phyloP scores from a whole-genome alignment of 1,140 invertebrate genomes.

The Drosophila bifasciata region DNA sequence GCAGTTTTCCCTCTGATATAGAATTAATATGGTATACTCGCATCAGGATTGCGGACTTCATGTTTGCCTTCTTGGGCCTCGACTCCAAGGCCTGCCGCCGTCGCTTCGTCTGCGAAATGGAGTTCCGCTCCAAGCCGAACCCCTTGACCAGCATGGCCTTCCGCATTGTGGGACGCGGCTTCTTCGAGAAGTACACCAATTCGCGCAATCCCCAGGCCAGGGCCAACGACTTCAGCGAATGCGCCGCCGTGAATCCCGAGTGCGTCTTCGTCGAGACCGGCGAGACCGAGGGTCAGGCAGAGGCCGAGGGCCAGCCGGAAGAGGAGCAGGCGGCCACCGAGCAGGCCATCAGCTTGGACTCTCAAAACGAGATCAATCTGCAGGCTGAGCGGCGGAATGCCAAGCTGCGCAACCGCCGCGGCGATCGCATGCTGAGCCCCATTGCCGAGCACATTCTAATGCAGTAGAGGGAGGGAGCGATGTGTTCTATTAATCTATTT shows the following conservation, averaged over 20 bases:
- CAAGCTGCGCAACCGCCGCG: conserved; percentile 52
- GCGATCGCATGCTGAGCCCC: conserved; percentile 57
- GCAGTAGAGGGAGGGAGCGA: conserved; percentile 38
- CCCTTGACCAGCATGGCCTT: conserved; percentile 81
- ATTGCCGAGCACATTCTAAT: conserved; percentile 68
- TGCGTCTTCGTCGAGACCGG: conserved; percentile 73
- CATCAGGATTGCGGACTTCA: conserved; percentile 72
- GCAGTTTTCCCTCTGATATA: neutral
- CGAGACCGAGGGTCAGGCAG: conserved; percentile 4
- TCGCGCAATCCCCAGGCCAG: conserved; percentile 55
- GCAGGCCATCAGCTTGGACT: conserved; percentile 25
- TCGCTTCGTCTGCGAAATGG: conserved; percentile 83
- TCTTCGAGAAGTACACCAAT: conserved; percentile 80
- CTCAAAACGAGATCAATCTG: conserved; percentile 66
- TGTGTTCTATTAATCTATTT: conserved; percentile 61
- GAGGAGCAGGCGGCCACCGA: neutral
- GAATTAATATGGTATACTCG: neutral
- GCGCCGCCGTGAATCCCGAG: conserved; percentile 71
- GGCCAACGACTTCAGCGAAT: conserved; percentile 67
- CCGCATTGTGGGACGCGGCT: conserved; percentile 76
- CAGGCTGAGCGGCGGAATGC: conserved; percentile 59
- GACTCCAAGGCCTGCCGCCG: conserved; percentile 76
- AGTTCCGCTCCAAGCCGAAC: conserved; percentile 75
- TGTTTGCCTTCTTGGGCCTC: conserved; percentile 78
- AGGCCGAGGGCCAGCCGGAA: conserved; percentile 5